Percentiles rank a stretch among this genome's conserved stretches.
phyloP scores from a whole-genome alignment of 2,113 vertebrate species.

The Vulpes lagopus region DNA sequence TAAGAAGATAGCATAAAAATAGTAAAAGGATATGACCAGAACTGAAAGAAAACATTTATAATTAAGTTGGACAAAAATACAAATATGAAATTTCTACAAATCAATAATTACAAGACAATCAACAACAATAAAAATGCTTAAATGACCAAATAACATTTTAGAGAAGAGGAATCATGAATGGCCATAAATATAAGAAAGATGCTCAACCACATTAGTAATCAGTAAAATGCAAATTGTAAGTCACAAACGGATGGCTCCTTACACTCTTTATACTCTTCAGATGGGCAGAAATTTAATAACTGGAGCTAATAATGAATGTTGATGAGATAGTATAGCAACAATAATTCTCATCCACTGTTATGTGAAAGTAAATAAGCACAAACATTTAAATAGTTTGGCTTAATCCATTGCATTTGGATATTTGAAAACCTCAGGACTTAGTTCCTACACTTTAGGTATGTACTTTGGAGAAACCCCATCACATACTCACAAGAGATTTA shows the following conservation, averaged over 20 bases:
- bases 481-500: background rate
- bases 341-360: background rate
- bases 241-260: background rate
- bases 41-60: slow-evolving; percentile 8
- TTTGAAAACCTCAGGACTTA: background rate
- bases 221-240: background rate
- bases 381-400: background rate
- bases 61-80: background rate
- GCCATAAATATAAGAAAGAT: slow-evolving; percentile 6
- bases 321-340: background rate
- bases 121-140: background rate
- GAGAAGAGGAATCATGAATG: background rate
- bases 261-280: background rate
- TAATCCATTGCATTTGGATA: background rate
- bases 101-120: background rate
- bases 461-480: background rate
- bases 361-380: background rate
- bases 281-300: background rate
- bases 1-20: background rate
- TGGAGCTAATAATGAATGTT: background rate
- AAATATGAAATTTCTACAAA: background rate
- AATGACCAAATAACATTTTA: background rate
- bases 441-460: background rate
- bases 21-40: background rate
- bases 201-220: background rate